phyloP scores from a whole-genome alignment of 2,113 vertebrate species.

The Gobio gobio region DNA sequence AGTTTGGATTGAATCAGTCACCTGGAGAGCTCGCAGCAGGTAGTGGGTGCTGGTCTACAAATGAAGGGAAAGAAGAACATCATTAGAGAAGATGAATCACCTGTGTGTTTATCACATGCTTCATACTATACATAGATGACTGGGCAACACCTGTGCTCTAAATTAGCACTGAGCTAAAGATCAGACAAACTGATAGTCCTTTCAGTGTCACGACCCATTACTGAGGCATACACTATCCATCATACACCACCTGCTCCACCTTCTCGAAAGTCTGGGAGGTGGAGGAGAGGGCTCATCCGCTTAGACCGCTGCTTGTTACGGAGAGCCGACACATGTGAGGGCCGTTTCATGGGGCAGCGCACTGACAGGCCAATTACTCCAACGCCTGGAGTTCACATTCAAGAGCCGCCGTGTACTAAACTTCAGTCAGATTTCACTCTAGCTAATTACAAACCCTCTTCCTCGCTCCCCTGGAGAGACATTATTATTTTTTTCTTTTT shows the following conservation, averaged over 20 bases:
- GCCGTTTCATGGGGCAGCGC: not conserved
- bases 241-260: conserved; percentile 23
- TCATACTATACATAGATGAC: conserved; percentile 3
- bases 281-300: not conserved
- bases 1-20: conserved; percentile 36
- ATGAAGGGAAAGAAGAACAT: conserved; percentile 48
- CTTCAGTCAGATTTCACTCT: not conserved
- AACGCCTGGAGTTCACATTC: not conserved
- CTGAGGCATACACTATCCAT: conserved; percentile 43
- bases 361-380: conserved; percentile 37
- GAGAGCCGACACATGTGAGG: not conserved
- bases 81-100: conserved; percentile 53
- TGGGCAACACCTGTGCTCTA: conserved; percentile 31
- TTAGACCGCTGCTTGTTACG: not conserved
- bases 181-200: conserved; percentile 36
- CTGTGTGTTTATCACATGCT: conserved; percentile 18
- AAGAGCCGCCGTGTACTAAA: not conserved
- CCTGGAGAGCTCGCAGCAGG: conserved; percentile 27
- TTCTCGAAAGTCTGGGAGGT: not conserved
- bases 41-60: conserved; percentile 44
- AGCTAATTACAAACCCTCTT: not conserved
- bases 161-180: conserved; percentile 43
- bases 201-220: conserved; percentile 24
- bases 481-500: not conserved
- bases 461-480: not conserved